phyloP scores from a whole-genome alignment of 2,113 vertebrate genomes.

The Alligator mississippiensis region DNA sequence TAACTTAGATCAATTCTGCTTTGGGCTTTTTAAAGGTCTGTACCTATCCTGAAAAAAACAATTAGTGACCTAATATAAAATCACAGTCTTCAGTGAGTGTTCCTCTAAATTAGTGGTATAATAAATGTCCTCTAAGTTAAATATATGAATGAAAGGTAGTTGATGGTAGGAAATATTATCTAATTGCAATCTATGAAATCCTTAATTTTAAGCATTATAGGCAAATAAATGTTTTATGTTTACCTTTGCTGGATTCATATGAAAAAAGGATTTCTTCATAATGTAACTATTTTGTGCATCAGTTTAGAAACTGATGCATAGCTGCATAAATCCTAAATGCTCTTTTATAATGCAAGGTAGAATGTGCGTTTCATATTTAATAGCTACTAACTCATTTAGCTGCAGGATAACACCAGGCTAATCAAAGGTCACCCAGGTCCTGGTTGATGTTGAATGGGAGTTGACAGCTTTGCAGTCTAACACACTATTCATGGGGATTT shows the following conservation, averaged over 20 bases:
- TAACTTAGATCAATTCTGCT: no score
- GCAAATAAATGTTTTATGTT: slow-evolving; percentile 22
- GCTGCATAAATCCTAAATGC: slow-evolving; percentile 55
- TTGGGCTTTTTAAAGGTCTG: no score
- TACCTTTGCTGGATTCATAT: not conserved
- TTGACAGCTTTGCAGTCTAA: slow-evolving; percentile 57
- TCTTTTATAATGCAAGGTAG: slow-evolving; percentile 41
- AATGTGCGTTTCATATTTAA: slow-evolving; percentile 50
- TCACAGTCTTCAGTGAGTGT: not conserved
- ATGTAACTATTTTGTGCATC: not conserved
- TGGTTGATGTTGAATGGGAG: slow-evolving; percentile 61
- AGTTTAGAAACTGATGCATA: slow-evolving; percentile 11
- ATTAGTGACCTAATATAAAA: not conserved
- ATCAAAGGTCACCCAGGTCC: slow-evolving; percentile 53
- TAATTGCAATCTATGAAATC: not conserved
- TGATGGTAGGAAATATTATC: not conserved
- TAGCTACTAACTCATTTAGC: slow-evolving; percentile 67
- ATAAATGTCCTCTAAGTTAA: not conserved
- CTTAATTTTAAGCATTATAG: not conserved
- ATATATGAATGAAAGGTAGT: not conserved
- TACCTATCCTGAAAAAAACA: not conserved
- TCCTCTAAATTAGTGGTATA: not conserved
- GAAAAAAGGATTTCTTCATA: not conserved
- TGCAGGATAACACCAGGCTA: slow-evolving; percentile 57
- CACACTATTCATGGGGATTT: not conserved